Evolutionary conservation across 1,140 invertebrate genomes (phyloP).

Genomic region (Cepaea nemoralis): DNA sequence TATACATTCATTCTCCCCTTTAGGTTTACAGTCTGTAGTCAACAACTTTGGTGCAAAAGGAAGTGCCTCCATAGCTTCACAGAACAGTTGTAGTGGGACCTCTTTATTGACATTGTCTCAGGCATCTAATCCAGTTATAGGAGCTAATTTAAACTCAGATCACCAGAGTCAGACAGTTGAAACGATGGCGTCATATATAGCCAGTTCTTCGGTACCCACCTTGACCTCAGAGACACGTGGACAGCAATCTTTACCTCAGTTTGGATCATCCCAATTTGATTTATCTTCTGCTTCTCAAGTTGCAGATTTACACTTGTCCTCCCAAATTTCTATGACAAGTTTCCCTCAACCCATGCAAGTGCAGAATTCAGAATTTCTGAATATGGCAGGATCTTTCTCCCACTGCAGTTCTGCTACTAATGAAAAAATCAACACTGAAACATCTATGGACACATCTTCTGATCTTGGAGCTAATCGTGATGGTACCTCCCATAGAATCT

Average conservation of each 20-base stretch:
- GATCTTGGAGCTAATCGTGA: neutral
- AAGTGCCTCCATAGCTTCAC: neutral
- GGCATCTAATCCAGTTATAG: neutral
- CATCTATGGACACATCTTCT: conserved; percentile 32
- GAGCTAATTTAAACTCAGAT: neutral
- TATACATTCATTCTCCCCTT: neutral
- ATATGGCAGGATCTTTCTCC: neutral
- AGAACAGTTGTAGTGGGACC: neutral
- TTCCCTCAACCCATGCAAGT: conserved; percentile 38
- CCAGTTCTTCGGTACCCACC: neutral
- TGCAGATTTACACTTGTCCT: neutral
- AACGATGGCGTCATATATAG: too few species aligned
- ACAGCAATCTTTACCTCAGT: neutral
- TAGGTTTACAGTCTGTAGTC: conserved; percentile 2
- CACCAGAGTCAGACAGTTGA: neutral
- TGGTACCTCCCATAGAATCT: neutral
- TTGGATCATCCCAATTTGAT: neutral
- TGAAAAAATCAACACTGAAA: conserved; percentile 11
- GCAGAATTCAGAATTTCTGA: conserved; percentile 15
- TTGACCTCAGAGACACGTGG: neutral
- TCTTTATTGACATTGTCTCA: neutral
- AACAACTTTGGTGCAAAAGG: neutral
- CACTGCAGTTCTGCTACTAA: neutral
- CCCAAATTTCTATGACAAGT: too few species aligned
- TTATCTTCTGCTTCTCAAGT: neutral